Evolutionary conservation across 2,113 vertebrate species (phyloP).

Genomic region (Catagonus wagneri): DNA sequence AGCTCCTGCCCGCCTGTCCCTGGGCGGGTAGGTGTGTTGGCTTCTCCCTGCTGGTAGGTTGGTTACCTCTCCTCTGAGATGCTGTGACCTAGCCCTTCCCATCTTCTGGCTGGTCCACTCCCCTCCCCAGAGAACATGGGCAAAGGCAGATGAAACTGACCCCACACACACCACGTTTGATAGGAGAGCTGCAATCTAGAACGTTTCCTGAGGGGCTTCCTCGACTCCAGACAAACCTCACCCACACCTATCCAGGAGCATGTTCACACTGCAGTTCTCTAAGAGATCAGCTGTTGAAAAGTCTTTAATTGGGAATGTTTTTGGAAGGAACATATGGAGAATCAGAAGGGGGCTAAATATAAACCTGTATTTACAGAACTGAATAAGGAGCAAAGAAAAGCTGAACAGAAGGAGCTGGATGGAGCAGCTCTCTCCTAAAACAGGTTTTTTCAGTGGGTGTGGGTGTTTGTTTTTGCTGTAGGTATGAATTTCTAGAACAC

Average conservation of each 20-base stretch:
- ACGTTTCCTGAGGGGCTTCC: not conserved
- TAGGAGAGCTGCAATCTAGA: not conserved
- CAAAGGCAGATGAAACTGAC: not conserved
- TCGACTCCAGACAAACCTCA: not conserved
- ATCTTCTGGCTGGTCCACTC: not conserved
- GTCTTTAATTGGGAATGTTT: conserved; percentile 59
- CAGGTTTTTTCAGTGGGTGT: conserved; percentile 32
- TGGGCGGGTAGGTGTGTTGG: accelerated
- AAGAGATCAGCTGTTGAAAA: conserved; percentile 32
- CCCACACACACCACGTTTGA: not conserved
- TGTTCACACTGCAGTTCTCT: not conserved
- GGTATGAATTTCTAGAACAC: conserved; percentile 41
- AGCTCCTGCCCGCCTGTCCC: too few species aligned
- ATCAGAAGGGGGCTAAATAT: conserved; percentile 66
- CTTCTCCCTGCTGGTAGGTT: not conserved
- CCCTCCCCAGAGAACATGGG: not conserved
- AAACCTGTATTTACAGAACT: conserved; percentile 63
- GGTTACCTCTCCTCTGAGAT: not conserved
- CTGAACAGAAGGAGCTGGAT: conserved; percentile 46
- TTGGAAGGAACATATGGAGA: conserved; percentile 69
- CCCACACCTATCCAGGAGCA: not conserved
- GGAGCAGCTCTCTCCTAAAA: conserved; percentile 18
- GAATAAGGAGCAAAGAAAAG: conserved; percentile 58
- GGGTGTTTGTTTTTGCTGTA: conserved; percentile 25
- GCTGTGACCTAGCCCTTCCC: not conserved